Conservation (phyloP, 2,888 invertebrate genomes). For the Caenorhabditis japonica region DNA sequence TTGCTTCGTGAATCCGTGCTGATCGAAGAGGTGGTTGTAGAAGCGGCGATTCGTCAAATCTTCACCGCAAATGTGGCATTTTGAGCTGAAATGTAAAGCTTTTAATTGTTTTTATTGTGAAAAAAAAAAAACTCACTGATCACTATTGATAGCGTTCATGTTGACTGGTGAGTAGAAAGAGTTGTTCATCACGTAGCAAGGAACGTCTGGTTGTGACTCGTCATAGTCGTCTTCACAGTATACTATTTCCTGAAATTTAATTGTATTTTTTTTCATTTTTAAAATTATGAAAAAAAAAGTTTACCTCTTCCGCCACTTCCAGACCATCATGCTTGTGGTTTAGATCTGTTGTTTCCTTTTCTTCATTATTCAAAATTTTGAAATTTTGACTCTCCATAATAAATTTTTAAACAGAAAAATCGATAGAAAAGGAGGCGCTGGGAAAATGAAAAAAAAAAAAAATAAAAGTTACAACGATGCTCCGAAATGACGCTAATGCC, state of each 20-base stretch:
- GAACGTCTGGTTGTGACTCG: conserved; percentile 13
- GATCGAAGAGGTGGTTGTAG: conserved; percentile 56
- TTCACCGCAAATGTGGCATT: conserved; percentile 35
- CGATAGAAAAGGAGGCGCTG: no score
- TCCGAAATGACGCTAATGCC: conserved; percentile 9
- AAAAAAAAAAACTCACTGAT: conserved; percentile 42
- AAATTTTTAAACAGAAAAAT: no score
- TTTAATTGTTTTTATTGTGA: not conserved
- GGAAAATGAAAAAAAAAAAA: no score
- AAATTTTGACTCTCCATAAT: no score
- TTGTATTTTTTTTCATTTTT: not conserved
- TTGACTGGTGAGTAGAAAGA: conserved; percentile 7
- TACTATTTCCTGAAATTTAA: conserved; percentile 13
- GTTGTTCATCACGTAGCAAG: conserved; percentile 32
- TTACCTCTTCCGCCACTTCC: conserved; percentile 3
- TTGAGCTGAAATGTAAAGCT: conserved; percentile 23
- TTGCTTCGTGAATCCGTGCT: conserved; percentile 50
- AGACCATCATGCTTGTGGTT: not conserved
- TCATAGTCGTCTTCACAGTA: conserved; percentile 13
- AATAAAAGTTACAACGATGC: conserved; percentile 6
- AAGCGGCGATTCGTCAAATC: conserved; percentile 39
- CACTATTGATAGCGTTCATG: conserved; percentile 28
- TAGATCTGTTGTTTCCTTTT: not conserved
- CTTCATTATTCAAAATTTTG: not conserved
- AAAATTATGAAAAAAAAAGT: not conserved